Percentiles rank a stretch among this genome's conserved stretches.
Evolutionary conservation across 2,797 vertebrate genomes (phyloP).

Genomic region (Glyptemys insculpta): DNA sequence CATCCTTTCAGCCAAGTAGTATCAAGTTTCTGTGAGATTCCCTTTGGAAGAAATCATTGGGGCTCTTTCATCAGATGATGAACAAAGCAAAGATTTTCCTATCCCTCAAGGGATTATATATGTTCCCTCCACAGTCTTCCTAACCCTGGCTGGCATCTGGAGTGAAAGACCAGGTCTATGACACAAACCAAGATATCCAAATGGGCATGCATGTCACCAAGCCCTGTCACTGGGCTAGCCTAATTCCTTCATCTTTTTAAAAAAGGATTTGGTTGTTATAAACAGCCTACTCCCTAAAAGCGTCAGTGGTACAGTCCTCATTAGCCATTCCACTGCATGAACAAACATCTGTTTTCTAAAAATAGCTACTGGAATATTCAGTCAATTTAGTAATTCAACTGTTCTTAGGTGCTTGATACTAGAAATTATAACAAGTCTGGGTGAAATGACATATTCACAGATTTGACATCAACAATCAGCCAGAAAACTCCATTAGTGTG

Average conservation of each 20-base stretch:
- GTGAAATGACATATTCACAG: conserved; percentile 17
- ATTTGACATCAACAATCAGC: background rate
- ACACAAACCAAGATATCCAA: background rate
- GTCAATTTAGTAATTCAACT: conserved; percentile 1
- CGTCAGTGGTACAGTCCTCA: background rate
- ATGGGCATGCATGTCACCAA: background rate
- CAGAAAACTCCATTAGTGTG: conserved; percentile 3
- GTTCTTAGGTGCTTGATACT: conserved; percentile 23
- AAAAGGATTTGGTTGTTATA: background rate
- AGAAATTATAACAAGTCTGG: background rate
- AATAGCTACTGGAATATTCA: background rate
- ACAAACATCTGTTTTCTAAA: conserved; percentile 57
- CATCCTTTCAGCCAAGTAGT: background rate
- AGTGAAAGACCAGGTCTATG: background rate
- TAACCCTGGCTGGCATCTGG: background rate
- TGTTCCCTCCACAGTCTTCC: background rate
- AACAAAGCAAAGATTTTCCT: background rate
- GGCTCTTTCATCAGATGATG: background rate
- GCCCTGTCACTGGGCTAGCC: background rate
- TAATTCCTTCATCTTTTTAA: background rate
- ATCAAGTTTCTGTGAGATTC: background rate
- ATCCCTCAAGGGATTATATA: background rate
- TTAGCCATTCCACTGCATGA: background rate
- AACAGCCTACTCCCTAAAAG: background rate
- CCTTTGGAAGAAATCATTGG: background rate